Base-by-base conservation (phyloP, 2,888 invertebrate species). In the Gymnoscelis rufifasciata region DNA sequence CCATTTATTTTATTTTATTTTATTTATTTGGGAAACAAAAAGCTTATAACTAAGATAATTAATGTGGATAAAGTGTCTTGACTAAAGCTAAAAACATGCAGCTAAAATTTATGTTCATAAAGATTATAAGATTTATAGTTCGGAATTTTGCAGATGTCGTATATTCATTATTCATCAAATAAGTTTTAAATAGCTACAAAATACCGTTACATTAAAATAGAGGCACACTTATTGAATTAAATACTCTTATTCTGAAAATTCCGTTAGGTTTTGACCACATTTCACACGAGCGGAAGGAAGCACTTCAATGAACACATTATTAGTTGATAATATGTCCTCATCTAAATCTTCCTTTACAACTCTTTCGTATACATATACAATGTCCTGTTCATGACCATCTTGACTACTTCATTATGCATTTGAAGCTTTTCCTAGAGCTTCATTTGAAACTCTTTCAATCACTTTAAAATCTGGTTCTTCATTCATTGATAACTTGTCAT, bases 201-300 rank as follows among this genome's bases (percentile, higher is more conserved):
- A 2, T 19, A 19, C 19, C 5, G 2, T 19, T 19, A 19, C 5
- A 5, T 19, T 19, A 19, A 19, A 19, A n/a, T n/a, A 33, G 15
- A 14, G 14, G 14, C 31, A 35, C 35, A 19, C 15, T 35, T 11
- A 7, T 19, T 10, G 15, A 35, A 3, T 35, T 10, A 35, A 15
- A 6, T 35, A 3, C 10, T 19, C 2, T 33, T 33, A n/a, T 14
- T 33, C 2, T 19, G 19, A 3, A 35, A 10, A 10, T 35, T 11
- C 35, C 35, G 35, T 35, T 37, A 37, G 12, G 11, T 24, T 24
- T 15, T 15, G n/a, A 35, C 11, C 19, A 35, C 35, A 23, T 36
- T 19, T 28, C 28, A 28, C 42, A 19, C 35, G 19, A 35, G 29
- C 44, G 39, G 40, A 46, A 46, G 36, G 40, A 40, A 40, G 12